Evolutionary conservation across 2,888 invertebrate species (phyloP), one percentile per base, ranked within the genome.

Genomic region (Eristalinus sepulchralis): DNA sequence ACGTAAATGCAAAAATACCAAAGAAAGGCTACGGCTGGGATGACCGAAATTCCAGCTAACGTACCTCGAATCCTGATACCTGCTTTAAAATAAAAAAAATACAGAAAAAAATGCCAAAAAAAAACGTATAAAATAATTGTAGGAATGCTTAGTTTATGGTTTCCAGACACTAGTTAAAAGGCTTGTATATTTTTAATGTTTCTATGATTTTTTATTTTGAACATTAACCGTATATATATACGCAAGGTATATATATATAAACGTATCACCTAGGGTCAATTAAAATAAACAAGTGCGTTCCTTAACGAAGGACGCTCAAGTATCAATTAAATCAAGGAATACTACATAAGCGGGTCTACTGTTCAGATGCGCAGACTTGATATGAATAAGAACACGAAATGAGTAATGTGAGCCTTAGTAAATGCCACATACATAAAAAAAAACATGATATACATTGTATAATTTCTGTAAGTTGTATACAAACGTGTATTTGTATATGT

Each of bases 191-290:
- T 59, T 86, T 73, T 83, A 75, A 76, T 83, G 72, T 73, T 67
- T 75, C 63, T 86, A 83, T 70, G 79, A 86, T 79, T 57, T 60
- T 39, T 86, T 78, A 10, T 71, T 70, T 86, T 59, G 17, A 78
- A 75, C 71, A 83, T 83, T 86, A 53, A 78, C 66, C 27, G 27
- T 71, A 75, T 83, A 83, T 73, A 79, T 79, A 71, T 70, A 71
- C 78, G 67, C 70, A 34, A 27, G 9, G 64, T n/a, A 33, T 64
- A 77, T 80, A 81, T 53, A 81, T 76, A 77, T 66, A 70, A 64
- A 83, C 64, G 66, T 86, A 86, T 86, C 55, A 86, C 86, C 86
- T 83, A 86, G 83, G 86, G 86, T 86, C 86, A 86, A 86, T 86
- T 86, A 86, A 78, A 83, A 57, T 60, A 57, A 24, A 57, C 24